Evolutionary conservation across 2,888 invertebrate species (phyloP).

Genomic region (Cylloceria caligata): DNA sequence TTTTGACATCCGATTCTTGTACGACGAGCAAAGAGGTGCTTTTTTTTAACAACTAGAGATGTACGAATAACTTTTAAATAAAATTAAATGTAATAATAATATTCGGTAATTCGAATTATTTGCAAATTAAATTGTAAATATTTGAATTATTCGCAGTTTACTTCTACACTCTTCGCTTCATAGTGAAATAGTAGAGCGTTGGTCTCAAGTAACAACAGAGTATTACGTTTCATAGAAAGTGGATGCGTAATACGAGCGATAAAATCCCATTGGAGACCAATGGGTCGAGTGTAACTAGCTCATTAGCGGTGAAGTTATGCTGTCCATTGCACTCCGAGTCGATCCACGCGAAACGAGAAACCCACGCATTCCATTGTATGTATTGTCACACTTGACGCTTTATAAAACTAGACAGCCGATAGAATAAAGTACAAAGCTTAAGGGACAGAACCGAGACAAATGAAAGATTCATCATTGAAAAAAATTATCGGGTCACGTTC

Average conservation of each 20-base stretch:
- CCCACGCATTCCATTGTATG: conserved; percentile 13
- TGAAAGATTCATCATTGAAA: conserved; percentile 15
- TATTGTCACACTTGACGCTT: conserved; percentile 5
- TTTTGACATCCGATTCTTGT: not conserved
- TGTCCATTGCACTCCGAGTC: not conserved
- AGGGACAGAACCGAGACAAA: not conserved
- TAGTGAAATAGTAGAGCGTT: not conserved
- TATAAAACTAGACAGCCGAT: conserved; percentile 11
- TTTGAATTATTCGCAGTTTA: not conserved
- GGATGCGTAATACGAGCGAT: conserved; percentile 2
- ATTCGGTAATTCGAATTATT: no score
- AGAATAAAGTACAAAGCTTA: not conserved
- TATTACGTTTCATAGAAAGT: conserved; percentile 13
- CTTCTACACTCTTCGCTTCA: not conserved
- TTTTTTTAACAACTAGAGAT: not conserved
- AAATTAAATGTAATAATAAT: no score
- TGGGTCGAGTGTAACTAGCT: not conserved
- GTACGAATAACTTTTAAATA: no score
- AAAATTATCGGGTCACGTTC: conserved; percentile 1
- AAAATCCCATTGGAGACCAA: conserved; percentile 15
- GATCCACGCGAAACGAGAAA: not conserved
- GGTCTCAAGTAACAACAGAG: not conserved
- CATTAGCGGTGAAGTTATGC: not conserved
- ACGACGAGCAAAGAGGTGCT: not conserved
- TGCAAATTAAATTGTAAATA: not conserved